Evolutionary conservation across 2,113 vertebrate species (phyloP), one percentile per base, ranked within the genome.

Genomic region (Thermophis baileyi): DNA sequence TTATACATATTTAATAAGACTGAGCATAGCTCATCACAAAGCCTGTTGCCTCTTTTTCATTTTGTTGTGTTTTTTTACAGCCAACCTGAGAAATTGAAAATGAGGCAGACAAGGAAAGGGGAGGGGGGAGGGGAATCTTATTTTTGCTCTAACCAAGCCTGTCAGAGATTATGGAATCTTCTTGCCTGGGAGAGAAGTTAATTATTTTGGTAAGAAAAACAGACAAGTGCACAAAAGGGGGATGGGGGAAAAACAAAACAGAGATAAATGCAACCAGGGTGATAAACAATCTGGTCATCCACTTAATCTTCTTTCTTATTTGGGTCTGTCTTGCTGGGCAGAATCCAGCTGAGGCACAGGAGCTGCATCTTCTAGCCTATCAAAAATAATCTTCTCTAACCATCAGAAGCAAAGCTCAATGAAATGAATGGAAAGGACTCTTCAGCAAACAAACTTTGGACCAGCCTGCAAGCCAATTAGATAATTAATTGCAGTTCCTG

Each of bases 171-270:
- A 27, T 46, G 12, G 49, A 81, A 89, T 35, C 63, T 89, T 54
- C 50, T 55, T 27, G 50, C 85, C 50, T 89, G 87, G 54, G 51
- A 89, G 30, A 81, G 16, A 69, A n/a, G 35, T 89, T 92, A 81
- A 92, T 92, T 89, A 89, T 92, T 89, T 27, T 30, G 35, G 46
- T 88, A 88, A 92, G 57, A 81, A 88, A 88, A 92, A 81, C 49
- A 89, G 25, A 24, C 60, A 46, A 30, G 8, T 89, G 22, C 53
- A 40, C 57, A 89, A 92, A 81, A 50, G n/a, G 27, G 57, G n/a
- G 10, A 53, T 10, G 27, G 16, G 60, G 14, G 27, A 0, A 0
- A 46, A 74, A 81, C 49, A n/a, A 51, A 53, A 40, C 57, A 89
- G 35, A 54, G 49, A 25, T 87, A 46, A 88, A 9, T 53, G 22